Base-by-base conservation (phyloP, 2,888 invertebrate genomes). In the Ochropleura plecta region DNA sequence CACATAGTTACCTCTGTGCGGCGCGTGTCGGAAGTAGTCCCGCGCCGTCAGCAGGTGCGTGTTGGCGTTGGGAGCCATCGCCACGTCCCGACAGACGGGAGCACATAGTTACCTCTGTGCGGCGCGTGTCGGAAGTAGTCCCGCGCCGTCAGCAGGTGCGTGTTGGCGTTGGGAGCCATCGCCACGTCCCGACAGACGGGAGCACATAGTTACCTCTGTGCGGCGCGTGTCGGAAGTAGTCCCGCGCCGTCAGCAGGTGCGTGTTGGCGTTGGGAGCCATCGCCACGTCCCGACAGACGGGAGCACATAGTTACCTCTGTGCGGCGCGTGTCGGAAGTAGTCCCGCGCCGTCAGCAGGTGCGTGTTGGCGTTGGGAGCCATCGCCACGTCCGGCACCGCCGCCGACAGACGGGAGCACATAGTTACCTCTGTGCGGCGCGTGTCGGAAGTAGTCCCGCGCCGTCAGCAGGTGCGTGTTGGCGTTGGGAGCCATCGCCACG, bases 401-500 rank as follows among this genome's bases (percentile, higher is more conserved):
- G 30, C 30, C 30, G 30, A 30, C 30, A 30, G 30, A 30, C 30
- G 30, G 30, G 30, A 30, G 30, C 30, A 30, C 30, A 30, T 30
- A 46, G 48, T 48, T n/a, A 86, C 88, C 89, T 84, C 90, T 87
- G n/a, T 90, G 91, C 71, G 89, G 91, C 75, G 92, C 89, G 73
- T 92, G 90, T 4, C 92, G 83, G 97, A 95, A 93, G 97, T 98
- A 90, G 98, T 97, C 93, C 97, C 98, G 9, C 96, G 98, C 90
- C 97, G 97, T 82, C 97, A 98, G 83, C 97, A 98, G 74, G 98
- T 98, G 89, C 18, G 51, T 95, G 93, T 96, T 96, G 64, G 94
- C 96, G 90, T 96, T 95, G 81, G 96, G 96, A 69, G 99, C 99
- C 98, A 99, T 98, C 20, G 99, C 99, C 88, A 99, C 99, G 95